These are phyloP conservation scores for Diachasmimorpha longicaudata DNA, from an alignment of 1,140 invertebrate species.

Conservation along the genomic window DNA sequence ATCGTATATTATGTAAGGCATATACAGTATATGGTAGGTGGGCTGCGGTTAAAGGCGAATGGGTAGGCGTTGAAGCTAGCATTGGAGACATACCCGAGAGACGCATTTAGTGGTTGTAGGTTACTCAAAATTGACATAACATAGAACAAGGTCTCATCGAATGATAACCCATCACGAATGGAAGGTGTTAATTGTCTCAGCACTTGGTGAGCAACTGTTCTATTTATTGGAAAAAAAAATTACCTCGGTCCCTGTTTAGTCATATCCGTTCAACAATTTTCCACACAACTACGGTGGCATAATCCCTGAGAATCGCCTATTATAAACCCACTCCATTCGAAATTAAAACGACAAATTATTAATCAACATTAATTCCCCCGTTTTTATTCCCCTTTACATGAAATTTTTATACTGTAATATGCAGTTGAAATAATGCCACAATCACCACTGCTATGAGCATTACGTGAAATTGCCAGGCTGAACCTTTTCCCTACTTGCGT, in stretches of 20 bases:
- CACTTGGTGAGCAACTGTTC: not conserved
- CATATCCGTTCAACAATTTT: not conserved
- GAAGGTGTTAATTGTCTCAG: conserved; percentile 22
- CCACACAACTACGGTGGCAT: not conserved
- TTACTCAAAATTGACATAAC: conserved; percentile 27
- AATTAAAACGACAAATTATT: not conserved
- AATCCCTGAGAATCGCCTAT: conserved; percentile 7
- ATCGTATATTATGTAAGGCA: not conserved
- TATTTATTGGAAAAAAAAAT: not conserved
- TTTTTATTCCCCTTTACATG: not conserved
- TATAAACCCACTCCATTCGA: not conserved
- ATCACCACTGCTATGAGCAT: not conserved
- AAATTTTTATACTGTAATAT: not conserved
- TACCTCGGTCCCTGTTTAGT: not conserved
- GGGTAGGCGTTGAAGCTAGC: not conserved
- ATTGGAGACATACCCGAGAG: conserved; percentile 21
- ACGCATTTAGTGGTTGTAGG: conserved; percentile 24
- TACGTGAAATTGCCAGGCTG: conserved; percentile 23
- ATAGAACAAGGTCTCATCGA: conserved; percentile 17
- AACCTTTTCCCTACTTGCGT: not conserved
- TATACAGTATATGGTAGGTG: not conserved
- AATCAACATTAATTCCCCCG: not conserved
- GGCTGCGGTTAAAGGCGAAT: not conserved
- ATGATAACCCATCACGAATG: conserved; percentile 12
- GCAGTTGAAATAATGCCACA: conserved; percentile 21